A percentile compares a stretch with the other conserved stretches of the same genome.
phyloP scores from a whole-genome alignment of 1,140 invertebrate genomes.

The Druon quercuslanigerum region DNA sequence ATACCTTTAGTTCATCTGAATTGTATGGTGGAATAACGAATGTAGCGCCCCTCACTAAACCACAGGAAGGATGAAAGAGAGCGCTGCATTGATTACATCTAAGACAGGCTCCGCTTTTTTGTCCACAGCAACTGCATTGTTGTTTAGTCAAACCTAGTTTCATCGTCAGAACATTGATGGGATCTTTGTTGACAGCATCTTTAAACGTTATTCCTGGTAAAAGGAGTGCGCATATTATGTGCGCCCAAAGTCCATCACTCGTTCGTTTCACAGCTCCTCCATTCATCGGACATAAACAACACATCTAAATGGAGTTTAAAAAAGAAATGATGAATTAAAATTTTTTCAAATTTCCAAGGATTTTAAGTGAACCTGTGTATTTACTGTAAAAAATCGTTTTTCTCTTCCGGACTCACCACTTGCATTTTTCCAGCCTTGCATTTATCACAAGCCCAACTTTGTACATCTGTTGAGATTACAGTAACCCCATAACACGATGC shows the following conservation, averaged over 20 bases:
- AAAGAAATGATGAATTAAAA: conserved; percentile 30
- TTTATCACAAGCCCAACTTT: conserved; percentile 76
- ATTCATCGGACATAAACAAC: conserved; percentile 77
- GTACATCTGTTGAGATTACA: conserved; percentile 61
- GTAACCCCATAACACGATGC: conserved; percentile 74
- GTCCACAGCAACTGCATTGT: conserved; percentile 64
- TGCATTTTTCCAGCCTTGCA: conserved; percentile 68
- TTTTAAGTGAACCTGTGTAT: not conserved
- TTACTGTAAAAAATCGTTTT: conserved; percentile 2
- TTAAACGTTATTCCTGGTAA: conserved; percentile 74
- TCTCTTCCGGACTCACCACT: conserved; percentile 53
- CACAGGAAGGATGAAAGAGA: conserved; percentile 68
- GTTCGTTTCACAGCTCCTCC: conserved; percentile 81
- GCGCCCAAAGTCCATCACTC: conserved; percentile 77
- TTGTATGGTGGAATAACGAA: conserved; percentile 67
- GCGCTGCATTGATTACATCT: conserved; percentile 64
- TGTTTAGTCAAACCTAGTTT: conserved; percentile 54
- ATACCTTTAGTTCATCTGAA: conserved; percentile 63
- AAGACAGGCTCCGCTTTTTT: conserved; percentile 62
- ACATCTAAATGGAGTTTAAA: conserved; percentile 59
- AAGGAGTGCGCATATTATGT: conserved; percentile 76
- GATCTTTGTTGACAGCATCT: conserved; percentile 73
- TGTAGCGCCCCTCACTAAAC: conserved; percentile 65
- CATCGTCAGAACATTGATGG: conserved; percentile 69
- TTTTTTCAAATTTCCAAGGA: conserved; percentile 29